phyloP scores from a whole-genome alignment of 2,797 vertebrate genomes.

The Periophthalmus magnuspinnatus region DNA sequence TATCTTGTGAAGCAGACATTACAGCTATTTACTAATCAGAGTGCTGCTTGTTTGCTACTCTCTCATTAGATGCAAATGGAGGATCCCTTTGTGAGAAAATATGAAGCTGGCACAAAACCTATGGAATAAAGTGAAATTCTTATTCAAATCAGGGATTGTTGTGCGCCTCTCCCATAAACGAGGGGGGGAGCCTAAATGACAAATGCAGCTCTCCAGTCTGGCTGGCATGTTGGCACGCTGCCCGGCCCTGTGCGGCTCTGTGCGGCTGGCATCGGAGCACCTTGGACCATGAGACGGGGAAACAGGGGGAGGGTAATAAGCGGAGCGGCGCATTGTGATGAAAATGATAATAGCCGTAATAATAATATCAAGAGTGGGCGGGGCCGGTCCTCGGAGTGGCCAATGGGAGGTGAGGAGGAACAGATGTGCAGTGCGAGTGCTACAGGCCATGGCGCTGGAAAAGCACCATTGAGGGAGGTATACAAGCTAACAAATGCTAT shows the following conservation, averaged over 20 bases:
- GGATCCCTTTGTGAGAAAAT: slow-evolving; percentile 37
- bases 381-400: slow-evolving; percentile 53
- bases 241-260: slow-evolving; percentile 43
- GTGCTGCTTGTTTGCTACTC: slow-evolving; percentile 17
- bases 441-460: slow-evolving; percentile 18
- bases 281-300: slow-evolving; percentile 52
- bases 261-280: slow-evolving; percentile 53
- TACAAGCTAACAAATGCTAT: background rate
- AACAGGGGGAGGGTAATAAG: slow-evolving; percentile 66
- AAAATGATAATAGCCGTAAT: slow-evolving; percentile 70
- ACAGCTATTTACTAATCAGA: slow-evolving; percentile 24
- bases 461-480: background rate
- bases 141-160: slow-evolving; percentile 63
- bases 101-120: slow-evolving; percentile 37
- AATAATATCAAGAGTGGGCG: slow-evolving; percentile 66
- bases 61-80: slow-evolving; percentile 33
- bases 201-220: slow-evolving; percentile 52
- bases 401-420: slow-evolving; percentile 49
- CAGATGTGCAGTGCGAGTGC: slow-evolving; percentile 36
- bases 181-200: slow-evolving; percentile 46
- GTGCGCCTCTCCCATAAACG: slow-evolving; percentile 38
- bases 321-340: slow-evolving; percentile 63
- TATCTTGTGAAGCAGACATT: background rate
- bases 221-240: slow-evolving; percentile 61
- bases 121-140: slow-evolving; percentile 35